Evolutionary conservation across 2,113 vertebrate species (phyloP).

Genomic region (Xenopus laevis): DNA sequence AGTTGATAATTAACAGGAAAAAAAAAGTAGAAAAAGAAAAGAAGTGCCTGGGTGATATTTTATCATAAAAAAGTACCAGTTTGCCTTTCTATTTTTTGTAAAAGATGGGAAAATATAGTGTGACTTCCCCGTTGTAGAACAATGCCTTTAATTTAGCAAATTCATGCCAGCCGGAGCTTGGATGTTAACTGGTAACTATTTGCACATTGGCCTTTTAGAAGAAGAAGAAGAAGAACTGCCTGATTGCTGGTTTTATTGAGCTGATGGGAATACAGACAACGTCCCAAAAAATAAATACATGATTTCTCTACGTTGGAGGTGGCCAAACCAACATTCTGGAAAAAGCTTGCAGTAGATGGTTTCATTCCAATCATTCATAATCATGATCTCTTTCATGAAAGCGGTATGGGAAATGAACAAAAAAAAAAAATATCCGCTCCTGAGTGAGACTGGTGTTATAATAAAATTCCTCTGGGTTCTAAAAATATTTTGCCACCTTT

Average conservation of each 20-base stretch:
- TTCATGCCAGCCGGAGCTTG: slow-evolving; percentile 30
- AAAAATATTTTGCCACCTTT: no score
- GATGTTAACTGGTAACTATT: slow-evolving; percentile 32
- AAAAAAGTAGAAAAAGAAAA: slow-evolving; percentile 8
- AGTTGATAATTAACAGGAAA: slow-evolving; percentile 35
- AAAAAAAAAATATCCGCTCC: no score
- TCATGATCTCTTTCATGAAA: no score
- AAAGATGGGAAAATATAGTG: slow-evolving; percentile 39
- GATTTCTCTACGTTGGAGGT: neutral
- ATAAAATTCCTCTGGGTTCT: no score
- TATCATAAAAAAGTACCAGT: slow-evolving; percentile 38
- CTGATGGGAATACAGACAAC: slow-evolving; percentile 12
- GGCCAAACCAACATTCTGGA: neutral
- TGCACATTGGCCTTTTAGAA: slow-evolving; percentile 34
- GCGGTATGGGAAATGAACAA: no score
- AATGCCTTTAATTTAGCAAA: slow-evolving; percentile 35
- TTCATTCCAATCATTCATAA: no score
- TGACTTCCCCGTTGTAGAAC: slow-evolving; percentile 34
- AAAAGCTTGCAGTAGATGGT: neutral
- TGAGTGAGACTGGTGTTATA: no score
- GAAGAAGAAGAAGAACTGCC: slow-evolving; percentile 17
- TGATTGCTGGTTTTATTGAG: slow-evolving; percentile 12
- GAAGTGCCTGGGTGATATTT: slow-evolving; percentile 38
- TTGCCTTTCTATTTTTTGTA: slow-evolving; percentile 10
- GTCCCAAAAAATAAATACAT: neutral